phyloP scores from a whole-genome alignment of 2,113 vertebrate species.

The Macroglossus sobrinus region DNA sequence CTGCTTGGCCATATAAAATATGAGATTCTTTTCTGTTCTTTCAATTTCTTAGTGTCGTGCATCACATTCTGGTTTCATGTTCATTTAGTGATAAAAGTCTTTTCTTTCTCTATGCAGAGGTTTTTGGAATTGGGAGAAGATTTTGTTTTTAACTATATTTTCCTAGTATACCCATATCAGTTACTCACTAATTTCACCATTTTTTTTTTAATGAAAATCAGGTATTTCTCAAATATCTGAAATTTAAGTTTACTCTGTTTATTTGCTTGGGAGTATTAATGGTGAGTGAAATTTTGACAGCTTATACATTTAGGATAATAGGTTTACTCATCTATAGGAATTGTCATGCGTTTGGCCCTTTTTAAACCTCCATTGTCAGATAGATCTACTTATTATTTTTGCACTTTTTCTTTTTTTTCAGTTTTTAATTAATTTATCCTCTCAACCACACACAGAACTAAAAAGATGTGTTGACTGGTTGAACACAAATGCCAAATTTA shows the following conservation, averaged over 20 bases:
- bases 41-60: not conserved
- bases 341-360: not conserved
- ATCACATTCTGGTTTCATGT: not conserved
- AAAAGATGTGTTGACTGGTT: not conserved
- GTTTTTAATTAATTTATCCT: conserved; percentile 62
- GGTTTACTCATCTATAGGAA: not conserved
- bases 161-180: not conserved
- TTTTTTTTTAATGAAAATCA: not conserved
- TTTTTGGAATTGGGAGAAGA: not conserved
- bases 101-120: not conserved
- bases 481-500: conserved; percentile 61
- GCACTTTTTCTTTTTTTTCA: conserved; percentile 52
- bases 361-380: not conserved
- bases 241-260: not conserved
- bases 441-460: conserved; percentile 44
- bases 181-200: not conserved
- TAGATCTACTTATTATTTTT: conserved; percentile 7
- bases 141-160: not conserved
- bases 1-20: not conserved
- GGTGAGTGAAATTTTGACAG: not conserved
- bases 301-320: not conserved
- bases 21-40: not conserved
- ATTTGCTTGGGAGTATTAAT: not conserved
- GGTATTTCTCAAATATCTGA: not conserved
- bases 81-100: not conserved